Base-by-base conservation (phyloP, 2,113 vertebrate species). In the Pimephales promelas region DNA sequence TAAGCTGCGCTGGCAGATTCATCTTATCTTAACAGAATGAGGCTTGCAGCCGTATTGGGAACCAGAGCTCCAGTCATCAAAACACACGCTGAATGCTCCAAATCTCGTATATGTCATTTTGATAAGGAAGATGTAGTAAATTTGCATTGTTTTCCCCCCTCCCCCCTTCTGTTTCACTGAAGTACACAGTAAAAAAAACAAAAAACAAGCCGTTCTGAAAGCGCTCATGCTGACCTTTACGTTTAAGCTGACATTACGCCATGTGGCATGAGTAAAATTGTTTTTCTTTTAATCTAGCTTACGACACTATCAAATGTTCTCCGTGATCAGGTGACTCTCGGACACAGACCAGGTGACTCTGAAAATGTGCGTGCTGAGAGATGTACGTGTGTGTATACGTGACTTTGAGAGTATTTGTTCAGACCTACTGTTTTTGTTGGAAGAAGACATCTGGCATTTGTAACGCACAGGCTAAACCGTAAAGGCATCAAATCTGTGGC, bases 11-110 rank as follows among this genome's bases (percentile, higher is more conserved):
- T 81, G 62, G 64, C 79, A 40, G 45, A 56, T 81, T 81, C 64
- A 40, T 81, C 64, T 56, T 70, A 52, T 56, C 36, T 52, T 81
- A 81, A 68, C 79, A 81, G 79, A 81, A 56, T 81, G 28, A 70
- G 59, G 78, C 26, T 79, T 26, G 20, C 59, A 11, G 62, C 31
- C 18, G 31, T 24, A 71, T 52, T n/a, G 64, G 43, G 47, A 66
- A 59, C 28, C 40, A 14, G 24, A 18, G 24, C 77, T 64, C 40
- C 36, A 79, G 40, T 49, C n/a, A 80, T 80, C 78, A 80, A 66
- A 66, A 8, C 56, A 45, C 6, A 61, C 36, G 22, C 18, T 31
- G 43, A 31, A 64, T 31, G 40, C 57, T 49, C 24, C 43, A 64
- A 34, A 80, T 31, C 43, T 66, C 78, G 18, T n/a, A n/a, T n/a